These are phyloP conservation scores for Axis porcinus DNA, from an alignment of 2,113 vertebrate genomes.

Conservation along the genomic window DNA sequence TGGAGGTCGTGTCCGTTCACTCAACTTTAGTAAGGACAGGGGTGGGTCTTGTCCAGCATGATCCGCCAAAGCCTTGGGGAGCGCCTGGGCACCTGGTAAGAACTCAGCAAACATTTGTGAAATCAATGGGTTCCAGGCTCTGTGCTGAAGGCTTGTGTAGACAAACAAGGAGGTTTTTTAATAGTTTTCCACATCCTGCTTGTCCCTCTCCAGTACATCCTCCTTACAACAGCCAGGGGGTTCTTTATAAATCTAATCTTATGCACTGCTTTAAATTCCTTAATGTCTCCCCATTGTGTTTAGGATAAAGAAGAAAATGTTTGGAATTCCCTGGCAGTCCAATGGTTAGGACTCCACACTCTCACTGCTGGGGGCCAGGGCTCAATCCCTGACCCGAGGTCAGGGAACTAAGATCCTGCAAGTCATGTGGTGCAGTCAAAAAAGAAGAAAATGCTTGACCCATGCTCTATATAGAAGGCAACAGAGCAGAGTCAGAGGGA, in stretches of 20 bases:
- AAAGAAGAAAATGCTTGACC: background rate
- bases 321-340: background rate
- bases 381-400: background rate
- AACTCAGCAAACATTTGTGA: background rate
- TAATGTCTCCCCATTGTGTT: background rate
- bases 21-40: background rate
- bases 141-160: background rate
- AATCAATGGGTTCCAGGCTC: background rate
- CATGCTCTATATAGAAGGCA: rapidly evolving
- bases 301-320: background rate
- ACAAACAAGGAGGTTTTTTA: background rate
- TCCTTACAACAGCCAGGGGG: background rate
- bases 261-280: background rate
- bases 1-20: background rate
- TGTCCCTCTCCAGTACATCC: background rate
- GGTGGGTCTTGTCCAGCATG: background rate
- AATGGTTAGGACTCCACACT: background rate
- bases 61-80: background rate
- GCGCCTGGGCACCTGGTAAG: background rate
- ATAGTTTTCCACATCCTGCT: background rate
- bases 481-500: background rate
- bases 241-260: background rate
- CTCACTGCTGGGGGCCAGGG: background rate
- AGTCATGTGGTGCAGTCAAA: background rate
- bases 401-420: background rate